phyloP scores from a whole-genome alignment of 1,140 invertebrate genomes.

The Plodia interpunctella region DNA sequence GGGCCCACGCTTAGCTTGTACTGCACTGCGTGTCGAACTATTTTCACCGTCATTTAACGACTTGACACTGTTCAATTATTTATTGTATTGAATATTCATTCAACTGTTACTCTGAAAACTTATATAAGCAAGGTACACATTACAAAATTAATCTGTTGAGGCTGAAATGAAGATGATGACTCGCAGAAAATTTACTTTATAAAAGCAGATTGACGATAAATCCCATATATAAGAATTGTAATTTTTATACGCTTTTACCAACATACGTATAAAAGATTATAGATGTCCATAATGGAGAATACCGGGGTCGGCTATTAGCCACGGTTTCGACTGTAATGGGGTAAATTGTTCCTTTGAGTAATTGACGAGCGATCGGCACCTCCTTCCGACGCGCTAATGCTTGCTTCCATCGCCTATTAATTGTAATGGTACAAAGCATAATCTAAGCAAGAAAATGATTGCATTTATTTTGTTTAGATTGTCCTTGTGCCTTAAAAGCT shows the following conservation, averaged over 20 bases:
- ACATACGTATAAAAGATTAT: background rate
- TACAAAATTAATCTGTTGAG: no score
- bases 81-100: background rate
- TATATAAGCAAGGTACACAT: background rate
- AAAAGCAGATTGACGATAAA: no score
- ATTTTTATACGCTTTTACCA: no score
- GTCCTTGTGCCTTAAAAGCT: background rate
- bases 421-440: no score
- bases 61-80: background rate
- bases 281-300: background rate
- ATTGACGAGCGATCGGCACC: conserved; percentile 44
- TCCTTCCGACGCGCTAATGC: conserved; percentile 44
- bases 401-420: conserved; percentile 14
- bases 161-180: no score
- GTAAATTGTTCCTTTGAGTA: conserved; percentile 49
- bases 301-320: conserved; percentile 1
- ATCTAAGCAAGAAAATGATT: no score
- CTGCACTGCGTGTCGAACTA: conserved; percentile 15
- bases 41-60: conserved; percentile 15
- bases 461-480: background rate
- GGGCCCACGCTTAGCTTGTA: conserved; percentile 28
- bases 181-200: no score
- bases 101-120: conserved; percentile 7
- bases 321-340: conserved; percentile 38
- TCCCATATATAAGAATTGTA: no score